Evolutionary conservation across 2,888 invertebrate species (phyloP), one percentile per base, ranked within the genome.

Genomic region (Pyrocoelia pectoralis): DNA sequence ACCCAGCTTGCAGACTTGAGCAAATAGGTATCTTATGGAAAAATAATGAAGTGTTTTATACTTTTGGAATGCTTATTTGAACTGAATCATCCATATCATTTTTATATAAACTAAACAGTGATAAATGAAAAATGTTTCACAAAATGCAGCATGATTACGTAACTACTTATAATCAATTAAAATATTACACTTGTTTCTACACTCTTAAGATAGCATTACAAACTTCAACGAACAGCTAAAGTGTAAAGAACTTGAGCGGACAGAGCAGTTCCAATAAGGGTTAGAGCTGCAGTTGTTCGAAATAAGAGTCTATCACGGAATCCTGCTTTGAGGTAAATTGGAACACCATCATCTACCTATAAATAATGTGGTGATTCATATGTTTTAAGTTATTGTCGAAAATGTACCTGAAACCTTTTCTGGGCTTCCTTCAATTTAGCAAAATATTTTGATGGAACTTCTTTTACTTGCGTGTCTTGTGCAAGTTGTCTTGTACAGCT

Each of bases 291-390:
- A 1, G 84, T 84, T 1, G 77, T 9, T 12, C 78, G 76, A 70
- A 80, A 84, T 56, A 87, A 73, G 10, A 86, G 69, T 64, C 72
- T 81, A 68, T 88, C 88, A 5, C 79, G 56, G 1, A 85, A 78
- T 50, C 88, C 88, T 19, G 84, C 85, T 76, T 88, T 88, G 72
- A 88, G 76, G 80, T 84, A 85, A 1, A 88, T 83, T 0, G 87
- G 87, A 2, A 83, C 72, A 65, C 85, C 86, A 80, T 88, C 84
- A 4, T 86, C 84, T 79, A 82, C 81, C 87, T 88, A 82, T 49
- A 75, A 74, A 57, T 17, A 33, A 33, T 3, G 2, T 3, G 4
- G 28, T 10, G 15, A 51, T 33, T 24, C 1, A 10, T 19, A 8
- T 41, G 52, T 43, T 46, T 10, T 24, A 38, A 50, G 14, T 12